Percentiles rank a stretch among this genome's conserved stretches.
Conservation (phyloP, 2,888 invertebrate genomes). For the Mythimna albipuncta region DNA sequence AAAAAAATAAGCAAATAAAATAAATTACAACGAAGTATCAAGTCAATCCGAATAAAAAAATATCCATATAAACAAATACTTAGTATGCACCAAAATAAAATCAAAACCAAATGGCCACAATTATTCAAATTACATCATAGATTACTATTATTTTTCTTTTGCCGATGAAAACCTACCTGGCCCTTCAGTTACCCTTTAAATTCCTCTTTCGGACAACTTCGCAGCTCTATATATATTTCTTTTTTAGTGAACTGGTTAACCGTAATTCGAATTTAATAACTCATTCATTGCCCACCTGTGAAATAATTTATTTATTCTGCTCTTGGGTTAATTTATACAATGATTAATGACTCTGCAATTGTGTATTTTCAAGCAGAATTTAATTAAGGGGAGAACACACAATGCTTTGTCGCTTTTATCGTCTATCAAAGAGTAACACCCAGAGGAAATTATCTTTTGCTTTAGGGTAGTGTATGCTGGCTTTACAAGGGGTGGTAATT, state of each 20-base stretch:
- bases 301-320: slow-evolving; percentile 39
- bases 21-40: too few relatives aligned
- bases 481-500: slow-evolving; percentile 58
- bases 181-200: too few relatives aligned
- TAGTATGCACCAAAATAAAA: too few relatives aligned
- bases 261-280: slow-evolving; percentile 32
- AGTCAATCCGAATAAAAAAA: too few relatives aligned
- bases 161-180: too few relatives aligned
- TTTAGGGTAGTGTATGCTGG: slow-evolving; percentile 44
- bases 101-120: too few relatives aligned
- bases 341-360: slow-evolving; percentile 30
- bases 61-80: too few relatives aligned
- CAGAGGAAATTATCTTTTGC: slow-evolving; percentile 43
- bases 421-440: slow-evolving; percentile 36
- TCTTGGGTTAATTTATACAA: slow-evolving; percentile 34
- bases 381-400: slow-evolving; percentile 14
- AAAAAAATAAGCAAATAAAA: too few relatives aligned
- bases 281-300: slow-evolving; percentile 38
- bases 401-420: slow-evolving; percentile 20
- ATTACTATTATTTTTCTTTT: too few relatives aligned
- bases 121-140: too few relatives aligned
- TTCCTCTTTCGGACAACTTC: too few relatives aligned
- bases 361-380: slow-evolving; percentile 32
- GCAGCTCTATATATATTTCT: not conserved
- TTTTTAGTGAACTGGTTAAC: slow-evolving; percentile 10